These are phyloP conservation scores for Gonatopus flavifemur DNA, from an alignment of 1,140 invertebrate genomes.

Conservation along the genomic window DNA sequence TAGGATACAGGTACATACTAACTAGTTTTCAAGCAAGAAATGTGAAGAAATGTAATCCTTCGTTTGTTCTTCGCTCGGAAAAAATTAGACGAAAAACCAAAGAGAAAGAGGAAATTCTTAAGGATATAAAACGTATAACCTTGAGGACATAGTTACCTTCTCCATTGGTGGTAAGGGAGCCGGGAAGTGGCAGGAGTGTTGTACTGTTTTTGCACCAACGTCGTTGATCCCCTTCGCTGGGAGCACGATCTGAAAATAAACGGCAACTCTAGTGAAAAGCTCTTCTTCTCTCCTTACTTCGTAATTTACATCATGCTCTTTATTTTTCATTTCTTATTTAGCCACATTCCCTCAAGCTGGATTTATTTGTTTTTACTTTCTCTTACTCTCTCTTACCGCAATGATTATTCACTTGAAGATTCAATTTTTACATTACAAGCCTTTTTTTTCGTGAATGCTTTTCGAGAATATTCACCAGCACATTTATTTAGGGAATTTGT, in stretches of 20 bases:
- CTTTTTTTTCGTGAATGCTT: too few species aligned
- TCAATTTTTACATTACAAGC: too few species aligned
- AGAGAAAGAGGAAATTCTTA: constrained; percentile 2
- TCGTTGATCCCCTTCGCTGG: constrained; percentile 65
- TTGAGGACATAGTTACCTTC: constrained; percentile 64
- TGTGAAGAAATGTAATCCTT: background rate
- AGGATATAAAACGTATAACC: constrained; percentile 26
- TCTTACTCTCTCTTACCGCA: background rate
- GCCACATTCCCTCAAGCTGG: too few species aligned
- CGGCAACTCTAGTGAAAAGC: constrained; percentile 33
- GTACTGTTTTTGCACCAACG: constrained; percentile 51
- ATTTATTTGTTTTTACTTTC: background rate
- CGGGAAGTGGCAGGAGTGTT: constrained; percentile 63
- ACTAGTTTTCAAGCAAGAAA: too few species aligned
- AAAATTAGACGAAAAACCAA: too few species aligned
- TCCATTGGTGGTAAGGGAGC: constrained; percentile 73
- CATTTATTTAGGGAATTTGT: too few species aligned
- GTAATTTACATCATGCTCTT: too few species aligned
- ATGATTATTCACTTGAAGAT: too few species aligned
- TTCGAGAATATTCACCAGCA: too few species aligned
- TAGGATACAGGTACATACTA: too few species aligned
- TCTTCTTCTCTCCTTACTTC: constrained; percentile 6
- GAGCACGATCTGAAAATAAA: constrained; percentile 67
- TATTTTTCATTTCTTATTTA: too few species aligned
- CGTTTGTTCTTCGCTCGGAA: background rate